A percentile compares a stretch with the other conserved stretches of the same genome.
These are phyloP conservation scores for Drosophila guanche DNA, from an alignment of 1,140 invertebrate species.

Conservation along the genomic window DNA sequence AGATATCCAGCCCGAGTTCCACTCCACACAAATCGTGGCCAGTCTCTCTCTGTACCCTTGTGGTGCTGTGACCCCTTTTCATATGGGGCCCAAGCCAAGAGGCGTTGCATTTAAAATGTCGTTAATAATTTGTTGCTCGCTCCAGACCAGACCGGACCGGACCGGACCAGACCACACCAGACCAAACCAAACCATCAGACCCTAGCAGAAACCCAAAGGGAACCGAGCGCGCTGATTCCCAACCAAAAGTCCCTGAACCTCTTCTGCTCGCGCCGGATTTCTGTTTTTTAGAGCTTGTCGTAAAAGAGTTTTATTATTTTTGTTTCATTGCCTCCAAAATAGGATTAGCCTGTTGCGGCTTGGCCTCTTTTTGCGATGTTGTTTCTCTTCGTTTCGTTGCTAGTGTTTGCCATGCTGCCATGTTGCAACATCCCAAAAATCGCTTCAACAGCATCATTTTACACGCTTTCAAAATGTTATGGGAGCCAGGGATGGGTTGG, in stretches of 20 bases:
- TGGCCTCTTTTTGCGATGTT: slow-evolving; percentile 32
- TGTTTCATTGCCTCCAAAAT: slow-evolving; percentile 70
- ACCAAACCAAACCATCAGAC: slow-evolving; percentile 16
- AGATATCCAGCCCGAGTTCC: slow-evolving; percentile 1
- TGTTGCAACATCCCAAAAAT: slow-evolving; percentile 50
- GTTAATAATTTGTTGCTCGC: slow-evolving; percentile 79
- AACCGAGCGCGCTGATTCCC: slow-evolving; percentile 5
- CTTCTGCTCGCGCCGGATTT: slow-evolving; percentile 10
- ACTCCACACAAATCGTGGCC: slow-evolving; percentile 46
- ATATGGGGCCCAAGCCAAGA: slow-evolving; percentile 31
- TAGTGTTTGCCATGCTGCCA: slow-evolving; percentile 28
- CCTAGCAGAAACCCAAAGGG: neutral
- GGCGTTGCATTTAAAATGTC: slow-evolving; percentile 81
- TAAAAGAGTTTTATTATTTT: slow-evolving; percentile 76
- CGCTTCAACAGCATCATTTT: slow-evolving; percentile 50
- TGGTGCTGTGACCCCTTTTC: slow-evolving; percentile 52
- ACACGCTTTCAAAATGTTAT: slow-evolving; percentile 56
- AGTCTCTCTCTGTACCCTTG: slow-evolving; percentile 23
- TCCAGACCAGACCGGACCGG: slow-evolving; percentile 19
- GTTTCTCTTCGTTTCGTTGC: slow-evolving; percentile 11
- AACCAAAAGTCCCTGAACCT: slow-evolving; percentile 43
- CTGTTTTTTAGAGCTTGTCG: slow-evolving; percentile 62
- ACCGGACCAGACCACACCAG: slow-evolving; percentile 9
- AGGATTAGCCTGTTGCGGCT: slow-evolving; percentile 68
- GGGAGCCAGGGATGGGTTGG: neutral